phyloP scores from a whole-genome alignment of 2,113 vertebrate species.

The Helogale parvula region DNA sequence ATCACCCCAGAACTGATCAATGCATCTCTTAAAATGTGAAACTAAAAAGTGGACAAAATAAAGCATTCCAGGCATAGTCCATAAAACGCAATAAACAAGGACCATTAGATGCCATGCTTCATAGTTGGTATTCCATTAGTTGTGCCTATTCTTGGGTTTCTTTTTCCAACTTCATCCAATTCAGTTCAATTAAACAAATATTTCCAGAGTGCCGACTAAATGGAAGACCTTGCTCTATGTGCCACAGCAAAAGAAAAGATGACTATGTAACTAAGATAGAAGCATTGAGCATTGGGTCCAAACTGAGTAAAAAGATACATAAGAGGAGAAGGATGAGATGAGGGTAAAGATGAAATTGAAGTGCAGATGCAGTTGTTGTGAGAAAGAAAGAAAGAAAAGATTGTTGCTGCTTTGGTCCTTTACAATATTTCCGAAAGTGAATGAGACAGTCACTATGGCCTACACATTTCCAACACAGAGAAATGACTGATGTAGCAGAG shows the following conservation, averaged over 20 bases:
- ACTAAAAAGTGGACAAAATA: slow-evolving; percentile 16
- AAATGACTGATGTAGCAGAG: not conserved
- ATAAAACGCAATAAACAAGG: not conserved
- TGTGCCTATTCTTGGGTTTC: slow-evolving; percentile 17
- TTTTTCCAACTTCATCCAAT: slow-evolving; percentile 38
- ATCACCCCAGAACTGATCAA: not conserved
- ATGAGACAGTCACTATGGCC: not conserved
- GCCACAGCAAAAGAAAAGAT: not conserved
- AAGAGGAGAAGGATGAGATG: not conserved
- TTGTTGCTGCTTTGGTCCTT: not conserved
- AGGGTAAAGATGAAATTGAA: not conserved
- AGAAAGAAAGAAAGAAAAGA: not conserved
- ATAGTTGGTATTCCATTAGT: not conserved
- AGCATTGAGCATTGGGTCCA: not conserved
- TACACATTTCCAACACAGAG: not conserved
- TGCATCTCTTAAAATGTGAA: slow-evolving; percentile 4
- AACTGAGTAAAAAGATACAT: not conserved
- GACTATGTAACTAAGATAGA: not conserved
- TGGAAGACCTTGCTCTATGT: not conserved
- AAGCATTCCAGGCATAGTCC: not conserved
- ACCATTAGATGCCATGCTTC: not conserved
- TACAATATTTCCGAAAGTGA: not conserved
- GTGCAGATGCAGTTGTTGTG: not conserved
- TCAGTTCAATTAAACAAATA: slow-evolving; percentile 58
- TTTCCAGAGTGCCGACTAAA: not conserved